phyloP scores from a whole-genome alignment of 1,140 invertebrate species.

The Drosophila arizonae region DNA sequence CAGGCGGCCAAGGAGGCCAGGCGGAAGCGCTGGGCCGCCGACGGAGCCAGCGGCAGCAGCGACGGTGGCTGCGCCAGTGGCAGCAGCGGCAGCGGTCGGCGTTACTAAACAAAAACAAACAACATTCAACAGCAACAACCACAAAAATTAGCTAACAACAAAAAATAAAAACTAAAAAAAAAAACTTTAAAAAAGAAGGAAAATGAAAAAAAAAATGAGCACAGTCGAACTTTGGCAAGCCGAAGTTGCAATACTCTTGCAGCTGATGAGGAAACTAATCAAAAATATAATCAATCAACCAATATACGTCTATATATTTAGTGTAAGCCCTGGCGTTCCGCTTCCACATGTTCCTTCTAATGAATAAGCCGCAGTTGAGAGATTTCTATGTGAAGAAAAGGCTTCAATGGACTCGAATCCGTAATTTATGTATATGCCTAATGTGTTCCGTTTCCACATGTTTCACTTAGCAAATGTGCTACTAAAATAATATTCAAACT shows the following conservation, averaged over 20 bases:
- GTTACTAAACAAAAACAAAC: slow-evolving; percentile 44
- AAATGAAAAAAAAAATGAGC: neutral
- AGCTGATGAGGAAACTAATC: neutral
- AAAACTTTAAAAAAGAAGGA: neutral
- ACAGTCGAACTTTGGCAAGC: slow-evolving; percentile 9
- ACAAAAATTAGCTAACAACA: neutral
- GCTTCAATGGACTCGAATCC: too few relatives aligned
- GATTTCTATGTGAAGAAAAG: too few relatives aligned
- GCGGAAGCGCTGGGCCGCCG: slow-evolving; percentile 71
- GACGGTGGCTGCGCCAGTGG: slow-evolving; percentile 62
- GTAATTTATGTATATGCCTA: neutral
- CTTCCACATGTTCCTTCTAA: neutral
- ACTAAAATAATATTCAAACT: neutral
- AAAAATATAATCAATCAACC: neutral
- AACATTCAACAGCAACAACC: neutral
- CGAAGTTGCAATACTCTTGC: slow-evolving; percentile 18
- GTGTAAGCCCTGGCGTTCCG: neutral
- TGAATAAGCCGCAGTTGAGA: neutral
- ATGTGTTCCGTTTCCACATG: neutral
- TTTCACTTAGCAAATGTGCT: neutral
- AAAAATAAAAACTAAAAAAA: neutral
- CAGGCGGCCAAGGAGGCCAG: slow-evolving; percentile 76
- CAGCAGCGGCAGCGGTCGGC: slow-evolving; percentile 62
- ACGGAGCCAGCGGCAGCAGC: slow-evolving; percentile 75
- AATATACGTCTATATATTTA: neutral